Evolutionary conservation across 2,113 vertebrate genomes (phyloP), one percentile per base, ranked within the genome.

Genomic region (Diphyllodes magnificus): DNA sequence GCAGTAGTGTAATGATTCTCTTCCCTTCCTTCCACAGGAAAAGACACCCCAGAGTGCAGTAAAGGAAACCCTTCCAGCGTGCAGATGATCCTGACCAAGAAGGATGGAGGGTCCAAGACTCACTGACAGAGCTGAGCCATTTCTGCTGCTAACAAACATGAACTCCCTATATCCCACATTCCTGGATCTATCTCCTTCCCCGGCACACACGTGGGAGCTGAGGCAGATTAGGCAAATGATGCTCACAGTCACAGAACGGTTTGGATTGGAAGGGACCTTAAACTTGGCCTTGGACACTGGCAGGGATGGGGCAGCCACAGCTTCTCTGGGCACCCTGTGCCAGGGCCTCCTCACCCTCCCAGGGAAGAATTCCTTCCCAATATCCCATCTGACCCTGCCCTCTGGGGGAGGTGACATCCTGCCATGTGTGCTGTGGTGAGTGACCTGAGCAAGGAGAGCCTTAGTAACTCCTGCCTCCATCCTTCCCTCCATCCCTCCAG

Each of bases 351-450:
- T 11, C 63, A 59, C 31, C 27, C 27, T 77, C 53, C 2, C 8
- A 42, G 61, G 7, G 11, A 44, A 33, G 1, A 37, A 77, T 23
- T 69, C 22, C 28, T 45, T 44, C 54, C 22, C 15, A 78, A 6
- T 13, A 60, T 37, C 14, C 63, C 33, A 77, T 7, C 22, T 19
- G 23, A 7, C 23, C 10, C n/a, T 69, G 45, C 28, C 47, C 28
- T 28, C n/a, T 7, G 28, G 23, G 10, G 22, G 3, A 77, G 27
- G 18, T 39, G 63, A 86, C 3, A 35, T 35, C 56, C 53, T 12
- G 23, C 28, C 3, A 27, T 2, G 7, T 5, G 40, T 8, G 45
- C 72, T 0, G 0, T 0, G 4, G 7, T 4, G 50, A 15, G 71
- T 1, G 19, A 45, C 31, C 49, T 3, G 53, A 69, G 66, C 72